Evolutionary conservation across 1,140 invertebrate genomes (phyloP).

Genomic region (Nephila pilipes): DNA sequence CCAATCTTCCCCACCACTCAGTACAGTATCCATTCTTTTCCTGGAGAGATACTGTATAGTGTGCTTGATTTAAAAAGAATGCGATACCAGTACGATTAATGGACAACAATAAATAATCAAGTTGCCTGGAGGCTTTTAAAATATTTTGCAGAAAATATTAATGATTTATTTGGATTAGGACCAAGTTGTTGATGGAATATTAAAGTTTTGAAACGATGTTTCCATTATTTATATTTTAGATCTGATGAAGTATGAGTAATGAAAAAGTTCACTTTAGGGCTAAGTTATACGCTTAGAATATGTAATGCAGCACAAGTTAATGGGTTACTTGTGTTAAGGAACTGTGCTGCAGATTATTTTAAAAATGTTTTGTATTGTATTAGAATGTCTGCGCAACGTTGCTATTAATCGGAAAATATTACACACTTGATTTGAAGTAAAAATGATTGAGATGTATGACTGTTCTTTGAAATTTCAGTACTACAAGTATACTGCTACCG

Average conservation of each 20-base stretch:
- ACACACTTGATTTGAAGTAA: too few relatives aligned
- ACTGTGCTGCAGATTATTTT: too few relatives aligned
- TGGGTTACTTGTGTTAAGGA: too few relatives aligned
- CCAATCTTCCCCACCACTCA: neutral
- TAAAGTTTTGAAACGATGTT: neutral
- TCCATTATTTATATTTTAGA: neutral
- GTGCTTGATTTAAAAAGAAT: neutral
- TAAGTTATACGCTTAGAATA: too few relatives aligned
- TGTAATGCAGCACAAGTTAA: too few relatives aligned
- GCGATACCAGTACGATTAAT: neutral
- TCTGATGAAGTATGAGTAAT: neutral
- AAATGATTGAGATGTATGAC: too few relatives aligned
- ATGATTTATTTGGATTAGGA: neutral
- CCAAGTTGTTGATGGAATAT: neutral
- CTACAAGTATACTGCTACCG: too few relatives aligned
- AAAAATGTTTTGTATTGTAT: too few relatives aligned
- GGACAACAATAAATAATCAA: conserved; percentile 6
- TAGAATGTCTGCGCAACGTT: too few relatives aligned
- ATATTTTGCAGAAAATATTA: neutral
- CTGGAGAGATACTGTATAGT: neutral
- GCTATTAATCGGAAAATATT: too few relatives aligned
- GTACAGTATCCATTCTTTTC: neutral
- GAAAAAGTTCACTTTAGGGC: too few relatives aligned
- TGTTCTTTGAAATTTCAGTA: too few relatives aligned
- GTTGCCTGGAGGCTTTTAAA: neutral